Evolutionary conservation across 2,797 vertebrate species (phyloP), one percentile per base, ranked within the genome.

Genomic region (Benthosema pterotum): DNA sequence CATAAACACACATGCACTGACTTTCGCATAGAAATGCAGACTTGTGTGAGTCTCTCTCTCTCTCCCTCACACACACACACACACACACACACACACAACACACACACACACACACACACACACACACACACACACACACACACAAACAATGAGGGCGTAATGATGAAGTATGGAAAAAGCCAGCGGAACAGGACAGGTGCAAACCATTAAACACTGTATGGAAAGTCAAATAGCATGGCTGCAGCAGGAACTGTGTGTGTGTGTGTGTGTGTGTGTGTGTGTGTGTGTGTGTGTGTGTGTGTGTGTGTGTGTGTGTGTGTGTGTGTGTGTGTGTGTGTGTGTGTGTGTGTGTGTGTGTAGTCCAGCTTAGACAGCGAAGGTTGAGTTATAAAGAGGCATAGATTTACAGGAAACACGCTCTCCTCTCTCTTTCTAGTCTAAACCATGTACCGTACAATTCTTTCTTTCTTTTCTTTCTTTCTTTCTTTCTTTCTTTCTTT

Each of bases 191-290:
- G 52, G 25, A 17, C 78, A 79, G 79, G 75, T 80, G 82, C 68
- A 82, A 84, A 60, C 69, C 52, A 85, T 85, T 85, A 77, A 69
- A 57, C 53, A 42, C 60, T 5, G 75, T 57, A 74, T 58, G 77
- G 79, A 82, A 76, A 80, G 54, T 77, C 77, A 80, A 78, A 78
- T 68, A 71, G 63, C 60, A 47, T 6, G n/a, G 4, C n/a, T 48
- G 80, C 78, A 80, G 82, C 83, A 83, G 80, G 78, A 69, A 62
- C 6, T 9, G 14, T 25, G 17, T 19, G 50, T 52, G 50, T 22
- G 18, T 22, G 17, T 22, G 50, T 19, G 50, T 46, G 28, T 52
- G 50, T 52, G 50, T 52, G 50, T 52, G 50, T 52, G 50, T 52
- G 50, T 52, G 51, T 25, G 51, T 25, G 51, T 49, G 49, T 56